Conservation (phyloP, 2,888 invertebrate genomes). For the Cyrtodaria siliqua region DNA sequence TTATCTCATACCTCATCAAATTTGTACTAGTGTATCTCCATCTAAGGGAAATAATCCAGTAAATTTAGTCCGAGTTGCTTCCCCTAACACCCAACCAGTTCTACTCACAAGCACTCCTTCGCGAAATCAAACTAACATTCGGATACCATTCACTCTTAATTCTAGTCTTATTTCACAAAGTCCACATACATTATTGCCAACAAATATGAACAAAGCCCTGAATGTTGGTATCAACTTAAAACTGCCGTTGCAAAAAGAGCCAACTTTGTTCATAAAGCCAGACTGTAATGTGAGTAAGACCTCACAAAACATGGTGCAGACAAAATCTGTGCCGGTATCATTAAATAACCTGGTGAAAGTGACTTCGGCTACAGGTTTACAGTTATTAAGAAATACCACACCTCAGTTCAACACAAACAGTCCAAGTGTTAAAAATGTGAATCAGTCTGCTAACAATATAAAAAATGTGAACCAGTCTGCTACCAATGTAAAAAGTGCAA, state of each 20-base stretch:
- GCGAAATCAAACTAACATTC: not conserved
- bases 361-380: not conserved
- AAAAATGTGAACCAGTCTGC: too few species aligned
- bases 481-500: slow-evolving; percentile 19
- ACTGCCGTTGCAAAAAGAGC: slow-evolving; percentile 36
- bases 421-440: slow-evolving; percentile 30
- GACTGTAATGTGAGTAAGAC: slow-evolving; percentile 17
- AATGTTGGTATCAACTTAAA: not conserved
- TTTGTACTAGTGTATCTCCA: slow-evolving; percentile 52
- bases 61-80: slow-evolving; percentile 13
- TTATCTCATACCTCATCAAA: slow-evolving; percentile 77
- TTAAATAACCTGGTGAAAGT: not conserved
- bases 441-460: not conserved
- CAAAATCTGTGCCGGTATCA: not conserved
- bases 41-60: slow-evolving; percentile 15
- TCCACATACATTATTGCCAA: too few species aligned
- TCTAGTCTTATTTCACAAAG: not conserved
- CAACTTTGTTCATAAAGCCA: slow-evolving; percentile 57
- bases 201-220: too few species aligned
- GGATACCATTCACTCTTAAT: not conserved
- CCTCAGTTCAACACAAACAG: not conserved
- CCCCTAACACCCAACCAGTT: slow-evolving; percentile 24
- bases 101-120: slow-evolving; percentile 2
- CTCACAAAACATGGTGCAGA: slow-evolving; percentile 7
- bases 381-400: not conserved